These are phyloP conservation scores for Eupithecia centaureata DNA, from an alignment of 2,888 invertebrate species.

Conservation along the genomic window DNA sequence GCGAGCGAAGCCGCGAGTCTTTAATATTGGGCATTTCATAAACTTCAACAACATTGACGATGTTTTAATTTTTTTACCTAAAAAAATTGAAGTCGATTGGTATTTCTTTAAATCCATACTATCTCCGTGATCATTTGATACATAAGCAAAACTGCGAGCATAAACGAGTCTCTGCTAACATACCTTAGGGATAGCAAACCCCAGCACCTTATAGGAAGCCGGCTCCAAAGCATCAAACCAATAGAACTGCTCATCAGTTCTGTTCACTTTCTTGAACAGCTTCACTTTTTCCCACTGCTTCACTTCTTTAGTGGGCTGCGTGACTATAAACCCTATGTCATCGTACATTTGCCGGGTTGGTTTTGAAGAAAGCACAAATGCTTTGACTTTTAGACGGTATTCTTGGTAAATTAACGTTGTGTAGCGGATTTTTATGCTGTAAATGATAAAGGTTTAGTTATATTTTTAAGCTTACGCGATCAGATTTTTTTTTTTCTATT, in stretches of 20 bases:
- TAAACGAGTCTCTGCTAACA: neutral
- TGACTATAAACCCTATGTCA: neutral
- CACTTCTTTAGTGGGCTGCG: neutral
- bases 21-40: too few species aligned
- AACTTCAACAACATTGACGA: too few species aligned
- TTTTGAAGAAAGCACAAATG: neutral
- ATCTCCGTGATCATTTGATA: too few species aligned
- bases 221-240: constrained; percentile 3
- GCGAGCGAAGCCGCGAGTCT: too few species aligned
- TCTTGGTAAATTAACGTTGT: constrained; percentile 1
- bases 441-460: too few species aligned
- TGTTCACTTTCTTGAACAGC: neutral
- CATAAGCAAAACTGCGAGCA: too few species aligned
- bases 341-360: neutral
- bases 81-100: too few species aligned
- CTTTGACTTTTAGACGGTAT: neutral
- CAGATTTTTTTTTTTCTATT: too few species aligned
- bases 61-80: too few species aligned
- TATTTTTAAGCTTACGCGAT: too few species aligned
- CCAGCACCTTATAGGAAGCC: constrained; percentile 2
- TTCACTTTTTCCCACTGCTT: constrained; percentile 1
- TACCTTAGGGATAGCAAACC: constrained; percentile 6
- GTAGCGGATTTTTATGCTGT: constrained; percentile 7
- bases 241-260: constrained; percentile 6
- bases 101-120: too few species aligned